Evolutionary conservation across 2,888 invertebrate species (phyloP).

Genomic region (Drosophila emarginata): DNA sequence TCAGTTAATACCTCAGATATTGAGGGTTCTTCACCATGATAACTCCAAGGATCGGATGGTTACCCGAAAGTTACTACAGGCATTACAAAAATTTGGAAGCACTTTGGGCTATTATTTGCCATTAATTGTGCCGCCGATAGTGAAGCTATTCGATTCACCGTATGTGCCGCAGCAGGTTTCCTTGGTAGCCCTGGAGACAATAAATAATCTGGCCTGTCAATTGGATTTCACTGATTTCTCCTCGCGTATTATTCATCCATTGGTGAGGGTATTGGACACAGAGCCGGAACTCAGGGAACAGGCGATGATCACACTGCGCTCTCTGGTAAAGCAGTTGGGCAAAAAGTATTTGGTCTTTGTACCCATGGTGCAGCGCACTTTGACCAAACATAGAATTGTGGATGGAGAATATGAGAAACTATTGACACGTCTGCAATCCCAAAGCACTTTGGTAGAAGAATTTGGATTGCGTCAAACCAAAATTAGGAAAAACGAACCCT

Average conservation of each 20-base stretch:
- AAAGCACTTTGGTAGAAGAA: slow-evolving; percentile 88
- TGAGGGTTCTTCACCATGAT: slow-evolving; percentile 95
- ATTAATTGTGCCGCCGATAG: slow-evolving; percentile 96
- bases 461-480: slow-evolving; percentile 86
- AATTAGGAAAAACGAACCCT: slow-evolving; percentile 88
- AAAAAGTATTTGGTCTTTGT: slow-evolving; percentile 95
- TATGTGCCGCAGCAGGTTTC: slow-evolving; percentile 92
- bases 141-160: slow-evolving; percentile 93
- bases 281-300: slow-evolving; percentile 89
- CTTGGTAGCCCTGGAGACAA: slow-evolving; percentile 90
- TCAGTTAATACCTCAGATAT: slow-evolving; percentile 95
- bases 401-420: slow-evolving; percentile 91
- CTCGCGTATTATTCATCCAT: slow-evolving; percentile 96
- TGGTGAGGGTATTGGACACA: slow-evolving; percentile 93
- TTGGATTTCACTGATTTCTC: slow-evolving; percentile 96
- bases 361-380: slow-evolving; percentile 93
- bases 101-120: slow-evolving; percentile 98
- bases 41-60: slow-evolving; percentile 92
- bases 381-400: slow-evolving; percentile 90
- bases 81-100: slow-evolving; percentile 96
- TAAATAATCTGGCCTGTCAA: slow-evolving; percentile 94
- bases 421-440: slow-evolving; percentile 88
- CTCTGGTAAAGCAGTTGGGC: slow-evolving; percentile 93
- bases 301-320: slow-evolving; percentile 95
- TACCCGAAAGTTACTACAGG: slow-evolving; percentile 91